phyloP scores from a whole-genome alignment of 1,140 invertebrate species.

The Riptortus pedestris region DNA sequence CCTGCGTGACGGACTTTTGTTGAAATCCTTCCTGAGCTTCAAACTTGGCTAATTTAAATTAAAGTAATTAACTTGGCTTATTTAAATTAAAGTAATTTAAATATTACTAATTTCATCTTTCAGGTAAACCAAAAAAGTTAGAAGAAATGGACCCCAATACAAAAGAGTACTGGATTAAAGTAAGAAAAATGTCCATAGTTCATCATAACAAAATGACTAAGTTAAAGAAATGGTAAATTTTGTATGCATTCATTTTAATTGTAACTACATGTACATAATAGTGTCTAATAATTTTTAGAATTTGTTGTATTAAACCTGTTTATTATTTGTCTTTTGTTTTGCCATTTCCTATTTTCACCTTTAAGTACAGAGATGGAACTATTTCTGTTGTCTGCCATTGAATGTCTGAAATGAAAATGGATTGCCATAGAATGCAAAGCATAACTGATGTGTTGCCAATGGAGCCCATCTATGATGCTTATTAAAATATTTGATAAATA shows the following conservation, averaged over 20 bases:
- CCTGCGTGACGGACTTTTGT: no score
- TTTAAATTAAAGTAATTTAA: no score
- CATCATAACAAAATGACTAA: conserved; percentile 44
- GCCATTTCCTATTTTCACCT: neutral
- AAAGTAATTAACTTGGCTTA: no score
- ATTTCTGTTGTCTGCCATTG: neutral
- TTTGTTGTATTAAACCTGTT: neutral
- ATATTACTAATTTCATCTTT: no score
- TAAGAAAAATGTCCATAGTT: conserved; percentile 49
- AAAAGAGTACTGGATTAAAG: conserved; percentile 66
- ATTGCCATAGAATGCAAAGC: no score
- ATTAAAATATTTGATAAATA: no score
- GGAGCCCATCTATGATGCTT: no score
- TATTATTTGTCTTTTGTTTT: neutral
- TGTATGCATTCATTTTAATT: no score
- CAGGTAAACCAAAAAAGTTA: conserved; percentile 36
- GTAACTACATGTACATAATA: neutral
- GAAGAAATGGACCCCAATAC: conserved; percentile 67
- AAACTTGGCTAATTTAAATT: no score
- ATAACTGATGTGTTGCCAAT: no score
- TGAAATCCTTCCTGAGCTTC: no score
- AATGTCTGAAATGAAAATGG: neutral
- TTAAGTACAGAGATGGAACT: neutral
- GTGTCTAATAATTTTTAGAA: neutral
- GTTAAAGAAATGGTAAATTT: conserved; percentile 24